Conservation (phyloP, 2,888 invertebrate genomes). For the Ormyrus thymus region DNA sequence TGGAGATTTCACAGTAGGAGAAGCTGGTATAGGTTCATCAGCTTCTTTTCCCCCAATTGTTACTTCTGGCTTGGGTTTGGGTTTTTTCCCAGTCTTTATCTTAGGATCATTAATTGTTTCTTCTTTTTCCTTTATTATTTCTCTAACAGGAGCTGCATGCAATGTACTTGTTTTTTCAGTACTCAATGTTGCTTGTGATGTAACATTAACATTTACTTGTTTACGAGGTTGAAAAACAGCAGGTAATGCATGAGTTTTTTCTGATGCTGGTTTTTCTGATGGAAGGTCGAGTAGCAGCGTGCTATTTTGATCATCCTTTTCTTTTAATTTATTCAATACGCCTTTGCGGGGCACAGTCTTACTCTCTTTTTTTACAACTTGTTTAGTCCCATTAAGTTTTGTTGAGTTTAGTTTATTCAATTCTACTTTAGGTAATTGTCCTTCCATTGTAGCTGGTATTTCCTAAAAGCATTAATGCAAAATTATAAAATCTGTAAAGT, state of each 20-base stretch:
- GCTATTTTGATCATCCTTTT: slow-evolving; percentile 20
- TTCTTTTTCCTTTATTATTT: slow-evolving; percentile 13
- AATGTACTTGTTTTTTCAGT: slow-evolving; percentile 6
- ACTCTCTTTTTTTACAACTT: slow-evolving; percentile 41
- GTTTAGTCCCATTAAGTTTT: slow-evolving; percentile 17
- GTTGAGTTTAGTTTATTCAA: slow-evolving; percentile 1
- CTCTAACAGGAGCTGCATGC: slow-evolving; percentile 35
- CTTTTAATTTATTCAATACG: slow-evolving; percentile 26
- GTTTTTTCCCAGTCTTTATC: slow-evolving; percentile 30
- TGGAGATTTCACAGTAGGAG: slow-evolving; percentile 63
- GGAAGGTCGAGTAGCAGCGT: background rate
- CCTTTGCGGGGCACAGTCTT: slow-evolving; percentile 52
- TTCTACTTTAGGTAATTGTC: slow-evolving; percentile 1
- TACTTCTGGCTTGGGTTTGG: slow-evolving; percentile 75
- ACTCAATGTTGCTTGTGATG: background rate
- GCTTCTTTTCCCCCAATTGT: slow-evolving; percentile 75
- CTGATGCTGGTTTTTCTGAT: background rate
- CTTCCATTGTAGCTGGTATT: slow-evolving; percentile 40
- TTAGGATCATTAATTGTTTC: background rate
- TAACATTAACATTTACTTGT: background rate
- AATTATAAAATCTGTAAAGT: background rate
- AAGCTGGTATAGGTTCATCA: slow-evolving; percentile 66
- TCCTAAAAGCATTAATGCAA: slow-evolving; percentile 25
- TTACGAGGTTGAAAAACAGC: background rate
- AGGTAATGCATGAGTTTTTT: slow-evolving; percentile 13